phyloP scores from a whole-genome alignment of 2,888 invertebrate species.

The Protonemura montana region DNA sequence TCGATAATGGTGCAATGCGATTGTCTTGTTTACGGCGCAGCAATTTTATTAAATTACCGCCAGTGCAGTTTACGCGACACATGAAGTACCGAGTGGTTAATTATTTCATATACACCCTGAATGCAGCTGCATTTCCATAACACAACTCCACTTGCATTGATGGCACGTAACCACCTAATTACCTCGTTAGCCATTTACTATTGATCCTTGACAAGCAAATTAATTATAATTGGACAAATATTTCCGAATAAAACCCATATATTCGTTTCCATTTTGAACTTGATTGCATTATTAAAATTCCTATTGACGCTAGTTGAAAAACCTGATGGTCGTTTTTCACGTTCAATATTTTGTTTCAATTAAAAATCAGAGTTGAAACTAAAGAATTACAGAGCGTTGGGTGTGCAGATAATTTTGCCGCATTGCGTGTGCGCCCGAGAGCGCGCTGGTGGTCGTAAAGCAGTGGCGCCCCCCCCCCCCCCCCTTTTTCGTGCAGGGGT shows the following conservation, averaged over 20 bases:
- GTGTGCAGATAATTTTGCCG: constrained; percentile 26
- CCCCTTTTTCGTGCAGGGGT: neutral
- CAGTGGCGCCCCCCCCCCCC: too few relatives aligned
- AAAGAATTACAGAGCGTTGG: too few relatives aligned
- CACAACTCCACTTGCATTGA: neutral
- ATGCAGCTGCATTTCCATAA: neutral
- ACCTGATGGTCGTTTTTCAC: neutral
- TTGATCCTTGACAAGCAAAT: neutral
- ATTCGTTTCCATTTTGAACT: neutral
- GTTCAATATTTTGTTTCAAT: too few relatives aligned
- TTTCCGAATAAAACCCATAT: too few relatives aligned
- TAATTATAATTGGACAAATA: neutral
- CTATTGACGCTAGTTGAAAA: neutral
- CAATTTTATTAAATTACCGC: neutral
- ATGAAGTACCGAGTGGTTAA: neutral
- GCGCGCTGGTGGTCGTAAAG: too few relatives aligned
- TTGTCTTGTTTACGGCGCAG: neutral
- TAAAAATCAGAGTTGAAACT: too few relatives aligned
- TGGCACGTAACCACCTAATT: neutral
- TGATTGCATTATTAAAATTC: neutral
- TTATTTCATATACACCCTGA: neutral
- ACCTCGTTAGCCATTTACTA: neutral
- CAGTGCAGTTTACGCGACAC: neutral
- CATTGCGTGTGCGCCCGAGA: neutral
- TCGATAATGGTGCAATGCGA: neutral